A percentile compares a stretch with the other conserved stretches of the same genome.
Evolutionary conservation across 1,140 invertebrate species (phyloP).

Genomic region (Meloidogyne chitwoodi): DNA sequence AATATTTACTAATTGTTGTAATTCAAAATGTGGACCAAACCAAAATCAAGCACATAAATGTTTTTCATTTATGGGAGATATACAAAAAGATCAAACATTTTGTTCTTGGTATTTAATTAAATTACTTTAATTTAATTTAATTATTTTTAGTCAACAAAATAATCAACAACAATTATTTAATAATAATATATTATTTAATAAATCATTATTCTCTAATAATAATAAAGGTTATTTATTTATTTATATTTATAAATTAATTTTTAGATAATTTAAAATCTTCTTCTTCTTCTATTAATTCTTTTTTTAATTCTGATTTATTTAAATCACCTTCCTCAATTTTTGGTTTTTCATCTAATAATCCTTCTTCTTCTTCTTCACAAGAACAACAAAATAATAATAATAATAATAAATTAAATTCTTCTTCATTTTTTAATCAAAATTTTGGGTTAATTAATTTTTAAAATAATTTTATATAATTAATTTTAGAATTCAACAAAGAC

Average conservation of each 20-base stretch:
- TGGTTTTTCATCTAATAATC: neutral
- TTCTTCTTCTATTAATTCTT: neutral
- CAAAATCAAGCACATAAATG: neutral
- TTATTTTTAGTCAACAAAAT: too few relatives aligned
- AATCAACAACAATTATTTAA: too few relatives aligned
- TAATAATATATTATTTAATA: too few relatives aligned
- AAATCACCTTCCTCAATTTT: neutral
- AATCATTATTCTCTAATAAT: too few relatives aligned
- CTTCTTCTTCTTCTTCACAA: neutral
- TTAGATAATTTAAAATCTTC: neutral
- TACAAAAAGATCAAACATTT: neutral
- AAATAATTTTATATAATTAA: neutral
- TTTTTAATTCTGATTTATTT: neutral
- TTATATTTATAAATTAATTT: too few relatives aligned
- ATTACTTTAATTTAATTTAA: too few relatives aligned
- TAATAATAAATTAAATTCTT: neutral
- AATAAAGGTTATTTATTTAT: neutral
- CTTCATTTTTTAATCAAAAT: neutral
- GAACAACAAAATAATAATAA: neutral
- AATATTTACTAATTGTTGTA: neutral
- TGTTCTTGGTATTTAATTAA: neutral
- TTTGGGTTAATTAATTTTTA: neutral
- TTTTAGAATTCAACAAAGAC: neutral
- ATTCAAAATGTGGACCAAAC: neutral
- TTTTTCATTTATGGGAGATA: neutral